Evolutionary conservation across 2,888 invertebrate genomes (phyloP).

Genomic region (Drosophila histrio): DNA sequence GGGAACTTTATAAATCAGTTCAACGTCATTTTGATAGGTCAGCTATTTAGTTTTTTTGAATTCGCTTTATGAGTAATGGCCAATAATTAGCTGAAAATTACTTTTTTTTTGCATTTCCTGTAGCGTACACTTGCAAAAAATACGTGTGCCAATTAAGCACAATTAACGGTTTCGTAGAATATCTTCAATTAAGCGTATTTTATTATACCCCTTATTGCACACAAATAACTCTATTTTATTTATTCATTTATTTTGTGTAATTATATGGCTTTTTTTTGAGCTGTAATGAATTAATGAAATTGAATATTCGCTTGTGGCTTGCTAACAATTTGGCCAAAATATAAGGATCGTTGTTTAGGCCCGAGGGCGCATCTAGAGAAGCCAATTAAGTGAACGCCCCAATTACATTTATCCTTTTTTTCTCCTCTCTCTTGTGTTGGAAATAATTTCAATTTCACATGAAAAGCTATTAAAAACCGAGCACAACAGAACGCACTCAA

Average conservation of each 20-base stretch:
- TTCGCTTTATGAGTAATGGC: constrained; percentile 29
- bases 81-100: constrained; percentile 39
- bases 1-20: constrained; percentile 15
- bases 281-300: no score
- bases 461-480: constrained; percentile 72
- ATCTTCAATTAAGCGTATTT: no score
- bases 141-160: neutral
- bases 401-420: constrained; percentile 68
- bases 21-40: constrained; percentile 24
- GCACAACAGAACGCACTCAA: constrained; percentile 57
- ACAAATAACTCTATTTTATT: no score
- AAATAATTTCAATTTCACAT: constrained; percentile 72
- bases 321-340: neutral
- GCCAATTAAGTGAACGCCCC: constrained; percentile 58
- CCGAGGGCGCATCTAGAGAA: constrained; percentile 42
- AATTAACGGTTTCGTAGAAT: no score
- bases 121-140: constrained; percentile 9
- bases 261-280: no score
- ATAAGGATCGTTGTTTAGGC: constrained; percentile 9
- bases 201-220: no score
- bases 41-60: constrained; percentile 21
- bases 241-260: no score
- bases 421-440: constrained; percentile 16
- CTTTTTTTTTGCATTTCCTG: constrained; percentile 47
- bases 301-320: no score